These are phyloP conservation scores for Leucania comma DNA, from an alignment of 2,888 invertebrate species.

Conservation along the genomic window DNA sequence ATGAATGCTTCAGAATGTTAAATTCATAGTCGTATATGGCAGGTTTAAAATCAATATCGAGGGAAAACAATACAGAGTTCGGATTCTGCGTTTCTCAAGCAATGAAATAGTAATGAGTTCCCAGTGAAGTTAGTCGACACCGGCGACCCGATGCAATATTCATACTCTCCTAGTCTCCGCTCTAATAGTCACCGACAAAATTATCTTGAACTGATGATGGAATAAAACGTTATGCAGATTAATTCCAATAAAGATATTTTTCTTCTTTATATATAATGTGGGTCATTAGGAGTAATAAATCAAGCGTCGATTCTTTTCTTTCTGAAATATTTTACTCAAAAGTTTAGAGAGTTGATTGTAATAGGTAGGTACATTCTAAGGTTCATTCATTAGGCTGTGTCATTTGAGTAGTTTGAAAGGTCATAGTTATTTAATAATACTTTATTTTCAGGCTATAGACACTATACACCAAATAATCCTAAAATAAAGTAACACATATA, in stretches of 20 bases:
- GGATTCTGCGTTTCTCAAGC: conserved; percentile 26
- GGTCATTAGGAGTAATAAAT: conserved; percentile 49
- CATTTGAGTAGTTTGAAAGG: not conserved
- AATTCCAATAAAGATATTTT: conserved; percentile 36
- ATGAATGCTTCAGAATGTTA: conserved; percentile 39
- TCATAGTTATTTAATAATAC: not conserved
- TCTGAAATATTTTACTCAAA: conserved; percentile 21
- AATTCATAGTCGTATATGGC: conserved; percentile 19
- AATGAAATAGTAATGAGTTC: conserved; percentile 44
- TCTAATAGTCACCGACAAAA: conserved; percentile 33
- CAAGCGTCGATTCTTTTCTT: conserved; percentile 22
- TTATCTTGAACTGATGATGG: conserved; percentile 10
- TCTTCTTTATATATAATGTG: conserved; percentile 42
- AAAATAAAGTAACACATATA: no score
- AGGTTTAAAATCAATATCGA: conserved; percentile 42
- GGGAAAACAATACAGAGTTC: conserved; percentile 42
- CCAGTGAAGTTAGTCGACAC: conserved; percentile 11
- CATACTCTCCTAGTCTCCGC: conserved; percentile 32
- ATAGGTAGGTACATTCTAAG: conserved; percentile 9
- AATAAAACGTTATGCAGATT: conserved; percentile 45
- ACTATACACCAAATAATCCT: no score
- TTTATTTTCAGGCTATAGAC: no score
- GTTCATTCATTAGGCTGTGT: not conserved
- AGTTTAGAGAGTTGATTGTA: conserved; percentile 27
- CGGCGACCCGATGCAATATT: conserved; percentile 60